Base-by-base conservation (phyloP, 2,113 vertebrate genomes). In the Anhinga anhinga region DNA sequence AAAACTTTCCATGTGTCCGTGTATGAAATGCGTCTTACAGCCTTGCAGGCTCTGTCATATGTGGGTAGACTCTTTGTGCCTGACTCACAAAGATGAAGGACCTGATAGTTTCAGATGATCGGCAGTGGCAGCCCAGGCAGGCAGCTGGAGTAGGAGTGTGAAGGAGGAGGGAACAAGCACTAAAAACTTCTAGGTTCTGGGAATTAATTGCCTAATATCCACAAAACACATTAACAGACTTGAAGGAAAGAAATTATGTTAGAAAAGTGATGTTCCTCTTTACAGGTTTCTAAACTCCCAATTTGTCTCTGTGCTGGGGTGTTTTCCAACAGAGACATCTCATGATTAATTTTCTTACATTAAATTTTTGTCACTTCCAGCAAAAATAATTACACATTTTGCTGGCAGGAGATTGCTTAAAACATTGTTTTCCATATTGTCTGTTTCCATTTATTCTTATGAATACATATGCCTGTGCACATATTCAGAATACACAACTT, bases 271-370 rank as follows among this genome's bases (percentile, higher is more conserved):
- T 18, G 0, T 49, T 79, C 34, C 14, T 82, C 21, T 38, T 81
- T 62, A 11, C 0, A 0, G 3, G 30, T 88, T 85, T 81, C 42
- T 36, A 67, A 47, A 38, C 32, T 83, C 44, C 21, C 1, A 1
- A 21, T 91, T 84, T 15, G 38, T 20, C 19, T 61, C 59, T 47
- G 11, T 59, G n/a, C 38, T 62, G 27, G 4, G 25, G 7, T 58
- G 38, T n/a, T 87, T 91, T 81, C 73, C 61, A 87, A 17, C 9
- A 88, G 36, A 86, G 8, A 29, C 16, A 36, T 11, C 32, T 61
- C 11, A 10, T 15, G 5, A 74, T 74, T 73, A 69, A 10, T 81
- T 83, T 63, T 38, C 34, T 88, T 61, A 36, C 30, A 27, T 69
- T 27, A 50, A 36, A 18, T 56, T 74, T 79, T 44, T 86, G 18